Evolutionary conservation across 1,140 invertebrate species (phyloP).

Genomic region (Ylistrum balloti): DNA sequence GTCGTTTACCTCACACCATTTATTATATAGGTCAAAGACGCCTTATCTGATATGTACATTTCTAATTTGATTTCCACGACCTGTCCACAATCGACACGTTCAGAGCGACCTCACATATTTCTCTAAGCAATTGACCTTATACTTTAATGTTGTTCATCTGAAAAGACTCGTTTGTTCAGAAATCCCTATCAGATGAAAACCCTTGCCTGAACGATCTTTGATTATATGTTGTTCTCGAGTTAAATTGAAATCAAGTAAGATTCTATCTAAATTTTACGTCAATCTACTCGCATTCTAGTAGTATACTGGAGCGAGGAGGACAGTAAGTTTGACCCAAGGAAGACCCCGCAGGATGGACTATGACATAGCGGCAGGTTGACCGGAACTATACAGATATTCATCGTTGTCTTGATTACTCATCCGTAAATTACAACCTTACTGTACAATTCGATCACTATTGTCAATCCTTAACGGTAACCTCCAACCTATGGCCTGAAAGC

Average conservation of each 20-base stretch:
- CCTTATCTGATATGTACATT: slow-evolving; percentile 39
- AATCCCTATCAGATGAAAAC: background rate
- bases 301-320: background rate
- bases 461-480: background rate
- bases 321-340: background rate
- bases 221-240: background rate
- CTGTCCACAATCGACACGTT: slow-evolving; percentile 6
- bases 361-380: background rate
- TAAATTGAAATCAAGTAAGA: slow-evolving; percentile 30
- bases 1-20: slow-evolving; percentile 26
- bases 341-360: background rate
- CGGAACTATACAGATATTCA: background rate
- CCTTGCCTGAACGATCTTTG: background rate
- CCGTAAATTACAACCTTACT: background rate
- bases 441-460: background rate
- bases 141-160: background rate
- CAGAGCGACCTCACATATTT: slow-evolving; percentile 31
- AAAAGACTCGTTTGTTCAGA: background rate
- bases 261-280: background rate
- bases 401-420: background rate
- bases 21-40: background rate
- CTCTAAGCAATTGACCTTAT: slow-evolving; percentile 25
- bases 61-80: slow-evolving; percentile 4
- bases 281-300: background rate
- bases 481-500: too few species aligned